Evolutionary conservation across 2,797 vertebrate genomes (phyloP), one percentile per base, ranked within the genome.

Genomic region (Ctenopoma kingsleyae): DNA sequence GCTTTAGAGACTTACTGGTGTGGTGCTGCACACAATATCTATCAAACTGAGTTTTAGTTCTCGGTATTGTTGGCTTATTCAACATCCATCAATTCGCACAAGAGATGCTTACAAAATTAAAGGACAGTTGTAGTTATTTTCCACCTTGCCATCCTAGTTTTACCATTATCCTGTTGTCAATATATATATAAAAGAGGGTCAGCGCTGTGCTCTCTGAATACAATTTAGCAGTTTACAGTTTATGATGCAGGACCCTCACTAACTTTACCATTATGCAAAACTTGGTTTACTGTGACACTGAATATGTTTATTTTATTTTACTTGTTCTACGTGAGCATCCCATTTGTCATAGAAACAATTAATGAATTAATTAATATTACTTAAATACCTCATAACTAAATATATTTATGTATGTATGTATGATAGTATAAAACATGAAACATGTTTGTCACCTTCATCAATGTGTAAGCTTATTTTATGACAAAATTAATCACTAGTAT

Each of bases 31-130:
- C 52, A 81, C 74, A 76, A 46, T 61, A 67, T 62, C 48, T 49
- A 66, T 72, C 63, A 70, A 72, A 71, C 51, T 30, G 53, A 70
- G 48, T 68, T 77, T 71, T 44, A 58, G 27, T 75, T 67, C 55
- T 57, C 15, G 43, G 43, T 63, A 12, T 77, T 64, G 44, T 74
- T 43, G 65, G 15, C 23, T 76, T 66, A 64, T 58, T 76, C 53
- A 16, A 5, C 55, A 62, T 61, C 30, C 17, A 62, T 68, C 44
- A 8, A 0, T 56, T 47, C 48, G 68, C 41, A 62, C 27, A 19
- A 52, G 23, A 25, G 48, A 66, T 6, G 54, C 47, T 22, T 41
- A 41, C 1, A 52, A 17, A 66, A 49, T 22, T 35, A 48, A 66
- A 44, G 20, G 25, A 61, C 16, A 46, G 13, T 30, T 80, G 13